phyloP scores from a whole-genome alignment of 92 coral and sea anemone species.

The Blastomussa wellsi region DNA sequence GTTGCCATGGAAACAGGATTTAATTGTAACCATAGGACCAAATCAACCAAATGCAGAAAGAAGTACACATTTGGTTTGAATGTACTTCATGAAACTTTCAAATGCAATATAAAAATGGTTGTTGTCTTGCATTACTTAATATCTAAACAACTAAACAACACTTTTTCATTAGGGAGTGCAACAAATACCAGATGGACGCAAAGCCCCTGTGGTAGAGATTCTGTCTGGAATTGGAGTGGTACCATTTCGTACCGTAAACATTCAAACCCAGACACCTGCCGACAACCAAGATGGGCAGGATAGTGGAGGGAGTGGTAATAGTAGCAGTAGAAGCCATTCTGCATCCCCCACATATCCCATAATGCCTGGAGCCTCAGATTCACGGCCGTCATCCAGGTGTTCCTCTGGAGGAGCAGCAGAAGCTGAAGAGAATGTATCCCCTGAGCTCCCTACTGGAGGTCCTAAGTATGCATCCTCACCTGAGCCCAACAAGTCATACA shows the following conservation, averaged over 20 bases:
- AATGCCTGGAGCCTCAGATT: constrained; percentile 75
- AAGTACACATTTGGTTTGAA: not conserved
- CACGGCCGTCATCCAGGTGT: constrained; percentile 79
- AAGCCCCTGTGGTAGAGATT: constrained; percentile 82
- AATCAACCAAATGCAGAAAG: too few relatives aligned
- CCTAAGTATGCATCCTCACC: constrained; percentile 96
- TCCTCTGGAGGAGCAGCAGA: constrained; percentile 80
- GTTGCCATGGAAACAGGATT: too few relatives aligned
- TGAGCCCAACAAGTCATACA: constrained; percentile 85
- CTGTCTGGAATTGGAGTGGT: constrained; percentile 47
- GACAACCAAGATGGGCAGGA: constrained; percentile 77
- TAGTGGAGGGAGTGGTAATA: constrained; percentile 67
- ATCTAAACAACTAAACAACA: not conserved
- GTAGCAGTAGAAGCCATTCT: constrained; percentile 85
- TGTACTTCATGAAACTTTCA: not conserved
- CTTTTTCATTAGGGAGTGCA: constrained; percentile 51
- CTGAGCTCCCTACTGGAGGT: constrained; percentile 74
- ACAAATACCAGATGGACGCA: constrained; percentile 87
- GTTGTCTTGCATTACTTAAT: not conserved
- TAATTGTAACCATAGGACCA: too few relatives aligned
- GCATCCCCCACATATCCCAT: constrained; percentile 84
- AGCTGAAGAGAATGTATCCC: constrained; percentile 69
- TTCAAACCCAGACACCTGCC: constrained; percentile 83
- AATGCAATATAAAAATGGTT: not conserved
- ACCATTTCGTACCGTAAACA: constrained; percentile 77